These are phyloP conservation scores for Onychomys torridus DNA, from an alignment of 2,797 vertebrate genomes.

Conservation along the genomic window DNA sequence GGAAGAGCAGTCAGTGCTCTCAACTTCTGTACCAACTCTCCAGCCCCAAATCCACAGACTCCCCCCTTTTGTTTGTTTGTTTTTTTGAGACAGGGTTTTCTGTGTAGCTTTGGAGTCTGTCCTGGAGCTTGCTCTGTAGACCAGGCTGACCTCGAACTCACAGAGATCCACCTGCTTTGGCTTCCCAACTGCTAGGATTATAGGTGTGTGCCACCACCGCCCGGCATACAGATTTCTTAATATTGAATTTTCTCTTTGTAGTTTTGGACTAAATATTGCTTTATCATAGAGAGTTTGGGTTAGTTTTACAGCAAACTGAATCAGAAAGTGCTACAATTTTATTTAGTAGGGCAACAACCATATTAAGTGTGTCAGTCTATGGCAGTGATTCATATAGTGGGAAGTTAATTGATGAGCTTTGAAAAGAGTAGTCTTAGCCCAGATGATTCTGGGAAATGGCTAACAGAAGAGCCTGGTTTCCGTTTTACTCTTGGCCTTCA, in stretches of 20 bases:
- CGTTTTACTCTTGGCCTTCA: constrained; percentile 28
- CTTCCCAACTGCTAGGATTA: too few species aligned
- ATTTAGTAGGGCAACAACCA: not conserved
- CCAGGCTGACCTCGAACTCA: too few species aligned
- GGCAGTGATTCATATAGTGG: not conserved
- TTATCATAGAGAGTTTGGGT: not conserved
- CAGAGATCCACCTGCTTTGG: too few species aligned
- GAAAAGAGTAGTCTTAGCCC: not conserved
- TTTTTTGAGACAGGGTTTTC: too few species aligned
- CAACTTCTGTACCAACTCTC: not conserved
- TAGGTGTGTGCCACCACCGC: too few species aligned
- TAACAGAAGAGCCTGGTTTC: not conserved
- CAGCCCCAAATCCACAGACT: not conserved
- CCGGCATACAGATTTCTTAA: not conserved
- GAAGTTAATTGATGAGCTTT: constrained; percentile 4
- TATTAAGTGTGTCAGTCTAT: not conserved
- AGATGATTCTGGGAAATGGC: constrained; percentile 52
- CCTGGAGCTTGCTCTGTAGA: too few species aligned
- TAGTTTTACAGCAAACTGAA: constrained; percentile 32
- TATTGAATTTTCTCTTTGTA: not conserved
- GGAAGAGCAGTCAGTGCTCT: not conserved
- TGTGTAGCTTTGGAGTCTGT: too few species aligned
- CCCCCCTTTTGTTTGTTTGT: too few species aligned
- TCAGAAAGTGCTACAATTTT: constrained; percentile 36
- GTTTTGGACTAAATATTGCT: constrained; percentile 20